Conservation (phyloP, 2,888 invertebrate species). For the Glyphotaelius pellucidus region DNA sequence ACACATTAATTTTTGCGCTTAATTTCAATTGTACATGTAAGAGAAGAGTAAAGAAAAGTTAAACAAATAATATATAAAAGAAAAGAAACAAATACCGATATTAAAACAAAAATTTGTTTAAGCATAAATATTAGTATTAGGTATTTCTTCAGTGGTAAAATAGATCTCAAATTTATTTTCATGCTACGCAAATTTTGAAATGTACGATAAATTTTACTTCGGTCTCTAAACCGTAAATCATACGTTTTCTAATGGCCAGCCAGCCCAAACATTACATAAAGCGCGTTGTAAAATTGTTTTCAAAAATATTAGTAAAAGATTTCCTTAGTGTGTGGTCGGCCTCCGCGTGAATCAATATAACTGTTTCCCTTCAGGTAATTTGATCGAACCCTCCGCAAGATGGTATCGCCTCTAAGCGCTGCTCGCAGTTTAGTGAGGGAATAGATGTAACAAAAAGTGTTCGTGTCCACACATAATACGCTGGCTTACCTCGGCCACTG, state of each 20-base stretch:
- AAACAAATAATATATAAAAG: background rate
- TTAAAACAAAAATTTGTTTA: background rate
- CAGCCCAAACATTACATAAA: background rate
- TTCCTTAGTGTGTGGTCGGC: background rate
- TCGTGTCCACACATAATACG: slow-evolving; percentile 23
- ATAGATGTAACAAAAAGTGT: slow-evolving; percentile 27
- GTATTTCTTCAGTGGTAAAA: too few relatives aligned
- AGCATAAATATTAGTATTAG: too few relatives aligned
- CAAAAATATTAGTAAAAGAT: background rate
- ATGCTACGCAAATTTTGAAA: background rate
- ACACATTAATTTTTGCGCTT: too few relatives aligned
- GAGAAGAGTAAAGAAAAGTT: background rate
- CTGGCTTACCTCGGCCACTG: background rate
- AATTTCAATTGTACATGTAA: too few relatives aligned
- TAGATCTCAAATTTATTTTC: background rate
- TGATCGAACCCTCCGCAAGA: background rate
- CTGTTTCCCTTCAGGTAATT: background rate
- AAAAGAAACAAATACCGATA: background rate
- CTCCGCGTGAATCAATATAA: slow-evolving; percentile 6
- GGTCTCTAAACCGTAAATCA: background rate
- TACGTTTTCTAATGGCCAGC: background rate
- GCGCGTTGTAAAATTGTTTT: background rate
- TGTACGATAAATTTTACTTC: background rate
- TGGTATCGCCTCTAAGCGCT: background rate
- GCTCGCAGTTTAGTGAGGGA: background rate